Evolutionary conservation across 2,888 invertebrate species (phyloP), one percentile per base, ranked within the genome.

Genomic region (Cataglyphis cursor): DNA sequence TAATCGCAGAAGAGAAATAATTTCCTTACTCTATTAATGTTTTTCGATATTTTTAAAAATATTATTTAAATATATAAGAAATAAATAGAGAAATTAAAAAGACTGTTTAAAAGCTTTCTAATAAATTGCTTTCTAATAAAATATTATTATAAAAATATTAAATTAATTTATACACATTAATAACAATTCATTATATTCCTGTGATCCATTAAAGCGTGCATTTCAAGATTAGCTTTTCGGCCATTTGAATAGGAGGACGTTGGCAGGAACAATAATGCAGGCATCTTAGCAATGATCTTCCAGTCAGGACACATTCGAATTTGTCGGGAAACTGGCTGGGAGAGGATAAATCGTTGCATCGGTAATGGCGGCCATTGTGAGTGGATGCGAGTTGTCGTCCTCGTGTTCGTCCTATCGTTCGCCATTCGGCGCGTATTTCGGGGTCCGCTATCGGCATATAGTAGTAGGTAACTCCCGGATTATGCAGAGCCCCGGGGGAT

Each of bases 311-410:
- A 66, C 54, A 70, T 28, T 28, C 51, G 59, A 73, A 21, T 73
- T 28, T 35, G 64, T 38, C 15, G 73, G 44, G 12, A 64, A 51
- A 24, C 28, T 35, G 38, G 64, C 65, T 41, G 31, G 41, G 66
- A 84, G 88, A 84, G 88, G 74, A 87, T 82, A 88, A 92, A 93
- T 93, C 92, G 92, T 93, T 92, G 93, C 91, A 91, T 92, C 93
- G 91, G 92, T 93, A 93, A 93, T 93, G 92, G 93, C 92, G 87
- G 92, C 92, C 92, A 93, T 92, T 92, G 92, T 92, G 89, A 89
- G 85, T 86, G 85, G 89, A 89, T 84, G 89, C 59, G 78, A 88
- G 76, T 80, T 70, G 83, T 68, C 48, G 74, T 81, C 48, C 83
- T 87, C 83, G 82, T 87, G 83, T 78, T 64, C 72, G 84, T 84